These are phyloP conservation scores for Lasius fuliginosus DNA, from an alignment of 2,888 invertebrate genomes.

Conservation along the genomic window DNA sequence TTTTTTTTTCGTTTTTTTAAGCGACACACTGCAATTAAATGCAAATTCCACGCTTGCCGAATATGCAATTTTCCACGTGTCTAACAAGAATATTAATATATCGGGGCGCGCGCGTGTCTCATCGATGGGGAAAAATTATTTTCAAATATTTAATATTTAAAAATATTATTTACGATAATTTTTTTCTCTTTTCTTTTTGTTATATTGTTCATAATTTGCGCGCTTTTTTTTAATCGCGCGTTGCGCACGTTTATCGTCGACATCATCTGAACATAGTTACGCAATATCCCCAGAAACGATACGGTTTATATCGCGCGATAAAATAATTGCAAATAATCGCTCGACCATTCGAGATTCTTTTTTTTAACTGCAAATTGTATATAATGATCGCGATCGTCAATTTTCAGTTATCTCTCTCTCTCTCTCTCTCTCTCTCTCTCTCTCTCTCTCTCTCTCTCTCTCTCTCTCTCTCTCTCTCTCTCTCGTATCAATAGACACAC, in stretches of 20 bases:
- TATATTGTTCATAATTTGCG: not conserved
- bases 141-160: not conserved
- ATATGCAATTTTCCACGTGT: not conserved
- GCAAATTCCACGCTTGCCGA: conserved; percentile 17
- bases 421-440: conserved; percentile 45
- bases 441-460: conserved; percentile 33
- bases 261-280: not conserved
- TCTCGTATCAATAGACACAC: conserved; percentile 3
- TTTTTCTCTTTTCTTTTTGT: not conserved
- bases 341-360: not conserved
- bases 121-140: not conserved
- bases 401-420: conserved; percentile 52
- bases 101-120: not conserved
- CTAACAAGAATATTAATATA: conserved; percentile 26
- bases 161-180: not conserved
- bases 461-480: conserved; percentile 51
- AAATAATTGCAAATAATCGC: not conserved
- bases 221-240: not conserved
- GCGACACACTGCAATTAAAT: conserved; percentile 29
- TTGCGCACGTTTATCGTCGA: not conserved
- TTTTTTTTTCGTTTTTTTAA: not conserved
- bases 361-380: conserved; percentile 26
- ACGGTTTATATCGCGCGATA: not conserved
- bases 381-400: conserved; percentile 27
- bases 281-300: not conserved